Evolutionary conservation across 1,140 invertebrate genomes (phyloP), one percentile per base, ranked within the genome.

Genomic region (Rhizoglyphus robini): DNA sequence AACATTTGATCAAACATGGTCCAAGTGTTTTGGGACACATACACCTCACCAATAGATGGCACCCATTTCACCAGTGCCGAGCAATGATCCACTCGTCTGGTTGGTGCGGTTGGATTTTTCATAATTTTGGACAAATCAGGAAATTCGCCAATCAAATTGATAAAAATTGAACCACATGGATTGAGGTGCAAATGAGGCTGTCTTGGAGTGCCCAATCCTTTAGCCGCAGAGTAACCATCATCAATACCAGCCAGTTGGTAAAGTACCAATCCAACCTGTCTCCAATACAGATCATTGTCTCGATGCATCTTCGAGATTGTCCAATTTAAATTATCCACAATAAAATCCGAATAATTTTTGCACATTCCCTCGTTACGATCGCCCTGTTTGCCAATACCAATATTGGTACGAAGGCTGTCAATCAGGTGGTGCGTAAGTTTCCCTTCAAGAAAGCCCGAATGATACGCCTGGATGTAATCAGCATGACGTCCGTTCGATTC

Each of bases 391-490:
- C n/a, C n/a, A n/a, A n/a, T n/a, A n/a, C n/a, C n/a, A n/a, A 51
- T 34, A 27, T 90, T 88, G 70, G 82, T 76, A 81, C 87, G 87
- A 73, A 88, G 86, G 71, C 84, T 82, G 72, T 86, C 82, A 61
- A 93, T 90, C 31, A 90, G 77, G 68, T 86, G 83, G 81, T 84
- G 86, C 3, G 87, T 88, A 0, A 89, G 73, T 32, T 83, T 83
- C 0, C 90, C 90, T 76, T 94, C 90, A 0, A 88, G 78, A n/a
- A 89, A 79, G 11, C 91, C 91, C n/a, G 90, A 89, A 1, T 86
- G 85, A 74, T 86, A 90, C 0, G 88, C 88, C 77, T 94, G 90
- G 8, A 86, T 80, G 68, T 81, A 80, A 73, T 79, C 74, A 1
- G 68, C 57, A 74, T 83, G 87, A 1, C 79, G 78, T 46, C 77